These are phyloP conservation scores for Caenorhabditis zanzibari DNA, from an alignment of 2,888 invertebrate genomes.

Conservation along the genomic window DNA sequence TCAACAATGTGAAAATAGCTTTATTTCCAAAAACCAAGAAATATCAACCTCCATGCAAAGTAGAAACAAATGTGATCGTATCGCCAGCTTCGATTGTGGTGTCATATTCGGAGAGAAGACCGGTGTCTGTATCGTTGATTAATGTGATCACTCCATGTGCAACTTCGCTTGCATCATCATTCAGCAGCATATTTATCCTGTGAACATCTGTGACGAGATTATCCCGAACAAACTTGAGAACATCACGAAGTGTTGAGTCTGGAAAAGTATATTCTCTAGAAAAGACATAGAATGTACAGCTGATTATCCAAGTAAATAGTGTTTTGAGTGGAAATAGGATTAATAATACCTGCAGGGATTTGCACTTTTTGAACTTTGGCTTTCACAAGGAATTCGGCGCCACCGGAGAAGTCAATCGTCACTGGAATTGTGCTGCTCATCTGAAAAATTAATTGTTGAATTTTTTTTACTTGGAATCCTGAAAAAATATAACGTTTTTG, in stretches of 20 bases:
- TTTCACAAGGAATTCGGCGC: slow-evolving; percentile 64
- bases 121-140: slow-evolving; percentile 65
- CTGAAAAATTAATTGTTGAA: slow-evolving; percentile 19
- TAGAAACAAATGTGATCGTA: slow-evolving; percentile 64
- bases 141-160: slow-evolving; percentile 64
- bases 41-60: slow-evolving; percentile 65
- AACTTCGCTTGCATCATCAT: slow-evolving; percentile 58
- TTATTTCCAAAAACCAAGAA: background rate
- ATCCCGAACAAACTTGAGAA: slow-evolving; percentile 55
- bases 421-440: slow-evolving; percentile 54
- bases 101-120: slow-evolving; percentile 60
- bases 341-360: slow-evolving; percentile 43
- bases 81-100: slow-evolving; percentile 60
- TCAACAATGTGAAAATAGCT: no score
- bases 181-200: slow-evolving; percentile 62
- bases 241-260: slow-evolving; percentile 54
- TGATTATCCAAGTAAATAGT: no score
- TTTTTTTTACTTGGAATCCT: no score
- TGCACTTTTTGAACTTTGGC: slow-evolving; percentile 59
- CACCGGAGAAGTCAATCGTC: slow-evolving; percentile 65
- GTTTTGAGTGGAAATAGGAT: background rate
- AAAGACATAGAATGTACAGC: no score
- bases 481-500: background rate
- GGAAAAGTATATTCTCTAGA: background rate
- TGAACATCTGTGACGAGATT: slow-evolving; percentile 57